These are phyloP conservation scores for Mustelus asterias DNA, from an alignment of 2,113 vertebrate genomes.

Conservation along the genomic window DNA sequence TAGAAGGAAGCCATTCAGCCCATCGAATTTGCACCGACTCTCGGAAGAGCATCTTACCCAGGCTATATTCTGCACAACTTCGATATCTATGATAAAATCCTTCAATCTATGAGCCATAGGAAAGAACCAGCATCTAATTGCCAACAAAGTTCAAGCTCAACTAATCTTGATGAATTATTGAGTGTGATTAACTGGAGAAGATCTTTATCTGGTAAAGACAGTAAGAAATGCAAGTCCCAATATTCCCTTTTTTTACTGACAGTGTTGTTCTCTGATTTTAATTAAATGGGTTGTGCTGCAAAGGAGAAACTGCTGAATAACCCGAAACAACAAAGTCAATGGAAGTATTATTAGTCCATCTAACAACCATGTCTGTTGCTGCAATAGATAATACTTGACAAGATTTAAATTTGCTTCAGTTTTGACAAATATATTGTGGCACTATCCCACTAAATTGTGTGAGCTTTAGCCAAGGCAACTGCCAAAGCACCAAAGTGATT, in stretches of 20 bases:
- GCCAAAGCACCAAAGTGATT: neutral
- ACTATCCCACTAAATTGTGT: neutral
- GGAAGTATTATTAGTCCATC: slow-evolving; percentile 52
- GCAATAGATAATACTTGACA: slow-evolving; percentile 56
- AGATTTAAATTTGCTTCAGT: slow-evolving; percentile 61
- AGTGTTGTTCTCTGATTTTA: slow-evolving; percentile 53
- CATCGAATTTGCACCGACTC: no score
- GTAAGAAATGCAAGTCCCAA: slow-evolving; percentile 25
- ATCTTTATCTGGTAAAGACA: slow-evolving; percentile 61
- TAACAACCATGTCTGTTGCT: slow-evolving; percentile 55
- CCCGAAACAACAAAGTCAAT: slow-evolving; percentile 49
- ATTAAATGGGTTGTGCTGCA: slow-evolving; percentile 52
- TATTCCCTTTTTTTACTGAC: slow-evolving; percentile 50
- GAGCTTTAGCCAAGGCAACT: neutral
- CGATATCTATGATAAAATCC: slow-evolving; percentile 60
- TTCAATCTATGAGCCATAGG: slow-evolving; percentile 50
- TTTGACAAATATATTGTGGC: slow-evolving; percentile 60
- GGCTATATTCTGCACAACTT: slow-evolving; percentile 57
- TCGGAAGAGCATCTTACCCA: no score
- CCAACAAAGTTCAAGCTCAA: slow-evolving; percentile 77
- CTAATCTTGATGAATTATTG: slow-evolving; percentile 85
- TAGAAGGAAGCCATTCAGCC: no score
- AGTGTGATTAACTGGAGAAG: slow-evolving; percentile 65
- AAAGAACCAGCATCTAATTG: slow-evolving; percentile 75
- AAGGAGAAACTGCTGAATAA: slow-evolving; percentile 54